phyloP scores from a whole-genome alignment of 2,888 invertebrate species.

The Napeogenes sylphis region DNA sequence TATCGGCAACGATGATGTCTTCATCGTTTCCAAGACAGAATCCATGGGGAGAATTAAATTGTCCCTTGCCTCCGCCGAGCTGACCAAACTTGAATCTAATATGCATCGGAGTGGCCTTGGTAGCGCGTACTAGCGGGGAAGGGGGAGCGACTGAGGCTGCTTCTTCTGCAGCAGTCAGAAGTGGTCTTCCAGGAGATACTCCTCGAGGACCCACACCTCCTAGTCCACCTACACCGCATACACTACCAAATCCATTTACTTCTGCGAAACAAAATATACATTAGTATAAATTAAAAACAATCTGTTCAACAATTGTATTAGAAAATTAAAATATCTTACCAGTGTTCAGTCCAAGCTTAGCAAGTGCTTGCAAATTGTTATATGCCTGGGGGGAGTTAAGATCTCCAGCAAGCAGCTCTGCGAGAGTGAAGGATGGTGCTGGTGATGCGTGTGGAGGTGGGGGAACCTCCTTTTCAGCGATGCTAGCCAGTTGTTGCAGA shows the following conservation, averaged over 20 bases:
- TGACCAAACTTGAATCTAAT: conserved; percentile 96
- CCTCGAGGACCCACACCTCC: conserved; percentile 73
- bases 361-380: conserved; percentile 92
- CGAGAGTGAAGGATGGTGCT: conserved; percentile 84
- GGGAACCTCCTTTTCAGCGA: conserved; percentile 83
- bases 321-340: conserved; percentile 61
- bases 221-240: conserved; percentile 66
- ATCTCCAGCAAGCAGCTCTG: conserved; percentile 86
- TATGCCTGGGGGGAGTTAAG: conserved; percentile 85
- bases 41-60: conserved; percentile 98
- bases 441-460: conserved; percentile 76
- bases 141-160: conserved; percentile 68
- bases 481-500: conserved; percentile 88
- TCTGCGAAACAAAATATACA: conserved; percentile 48
- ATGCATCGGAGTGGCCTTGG: conserved; percentile 90
- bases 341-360: conserved; percentile 87
- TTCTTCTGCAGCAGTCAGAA: conserved; percentile 67
- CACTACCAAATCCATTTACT: conserved; percentile 70
- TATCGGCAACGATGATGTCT: conserved; percentile 97
- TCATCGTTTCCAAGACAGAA: conserved; percentile 97
- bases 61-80: conserved; percentile 93
- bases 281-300: not conserved
- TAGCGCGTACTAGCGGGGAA: conserved; percentile 78
- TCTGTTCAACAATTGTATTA: not conserved
- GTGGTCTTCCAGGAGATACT: conserved; percentile 68